Evolutionary conservation across 2,888 invertebrate species (phyloP).

Genomic region (Rhingia rostrata): DNA sequence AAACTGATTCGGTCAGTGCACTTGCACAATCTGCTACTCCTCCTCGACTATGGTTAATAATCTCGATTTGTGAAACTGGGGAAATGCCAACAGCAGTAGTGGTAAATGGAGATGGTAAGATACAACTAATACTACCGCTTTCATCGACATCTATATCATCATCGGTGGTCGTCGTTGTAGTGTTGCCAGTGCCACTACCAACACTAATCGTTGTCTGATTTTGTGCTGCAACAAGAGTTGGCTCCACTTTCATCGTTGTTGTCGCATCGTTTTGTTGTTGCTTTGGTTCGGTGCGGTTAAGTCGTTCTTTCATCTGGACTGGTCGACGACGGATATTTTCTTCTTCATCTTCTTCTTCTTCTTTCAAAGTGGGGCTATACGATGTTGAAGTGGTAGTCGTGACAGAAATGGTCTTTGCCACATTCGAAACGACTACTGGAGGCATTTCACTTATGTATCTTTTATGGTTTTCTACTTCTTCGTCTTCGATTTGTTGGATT

Average conservation of each 20-base stretch:
- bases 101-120: slow-evolving; percentile 67
- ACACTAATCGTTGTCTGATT: slow-evolving; percentile 62
- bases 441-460: slow-evolving; percentile 67
- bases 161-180: slow-evolving; percentile 12
- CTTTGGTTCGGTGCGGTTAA: not conserved
- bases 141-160: slow-evolving; percentile 65
- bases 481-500: slow-evolving; percentile 34
- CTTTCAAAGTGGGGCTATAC: slow-evolving; percentile 56
- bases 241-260: slow-evolving; percentile 71
- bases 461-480: slow-evolving; percentile 49
- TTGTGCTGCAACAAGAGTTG: slow-evolving; percentile 51
- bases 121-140: slow-evolving; percentile 52
- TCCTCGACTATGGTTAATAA: slow-evolving; percentile 62
- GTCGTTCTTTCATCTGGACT: slow-evolving; percentile 54
- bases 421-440: slow-evolving; percentile 56
- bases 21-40: slow-evolving; percentile 79
- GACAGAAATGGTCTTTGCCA: slow-evolving; percentile 53
- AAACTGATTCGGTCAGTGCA: slow-evolving; percentile 80
- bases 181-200: slow-evolving; percentile 16
- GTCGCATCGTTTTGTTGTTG: slow-evolving; percentile 48
- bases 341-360: not conserved
- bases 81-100: slow-evolving; percentile 43
- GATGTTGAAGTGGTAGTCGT: slow-evolving; percentile 43
- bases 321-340: slow-evolving; percentile 49
- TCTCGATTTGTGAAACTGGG: slow-evolving; percentile 69